Evolutionary conservation across 2,888 invertebrate species (phyloP), one percentile per base, ranked within the genome.

Genomic region (Cheilosia variabilis): DNA sequence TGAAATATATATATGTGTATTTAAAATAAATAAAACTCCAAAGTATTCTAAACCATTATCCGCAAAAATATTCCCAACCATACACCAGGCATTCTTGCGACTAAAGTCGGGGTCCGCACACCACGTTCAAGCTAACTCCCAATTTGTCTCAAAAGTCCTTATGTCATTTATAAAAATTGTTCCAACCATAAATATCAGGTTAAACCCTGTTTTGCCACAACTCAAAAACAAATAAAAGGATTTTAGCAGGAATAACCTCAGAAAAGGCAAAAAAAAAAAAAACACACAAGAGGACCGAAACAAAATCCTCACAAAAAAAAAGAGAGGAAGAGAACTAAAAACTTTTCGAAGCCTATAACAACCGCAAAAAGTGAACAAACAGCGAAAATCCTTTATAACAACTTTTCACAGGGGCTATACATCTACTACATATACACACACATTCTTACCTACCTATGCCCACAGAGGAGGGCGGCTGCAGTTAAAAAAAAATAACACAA

Each of bases 341-440:
- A 86, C 76, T 86, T 86, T 86, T 57, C 71, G 76, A 81, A 81
- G 86, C 86, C 86, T 86, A 86, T 86, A 86, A 86, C 76, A 81
- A 81, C 86, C 81, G 72, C 86, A 86, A 86, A 86, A 86, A 86
- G 81, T 86, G 86, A 86, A 76, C 86, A 86, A 86, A 86, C 86
- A 86, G 84, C 81, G 86, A 86, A 81, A 86, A 86, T 86, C 86
- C 86, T 76, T 81, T 86, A 86, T 81, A 86, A 86, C 86, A 86
- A 86, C 86, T 86, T 86, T 86, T 86, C 86, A 81, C 86, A 76
- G 81, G 76, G 81, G 81, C 81, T 86, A 80, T 75, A 50, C 9
- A 31, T 27, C 31, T 19, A 27, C 27, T 53, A 17, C 52, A 65
- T 37, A 69, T 24, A 66, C 17, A 45, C 27, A 69, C 58, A 43